Evolutionary conservation across 2,113 vertebrate species (phyloP).

Genomic region (Hirundichthys speculiger): DNA sequence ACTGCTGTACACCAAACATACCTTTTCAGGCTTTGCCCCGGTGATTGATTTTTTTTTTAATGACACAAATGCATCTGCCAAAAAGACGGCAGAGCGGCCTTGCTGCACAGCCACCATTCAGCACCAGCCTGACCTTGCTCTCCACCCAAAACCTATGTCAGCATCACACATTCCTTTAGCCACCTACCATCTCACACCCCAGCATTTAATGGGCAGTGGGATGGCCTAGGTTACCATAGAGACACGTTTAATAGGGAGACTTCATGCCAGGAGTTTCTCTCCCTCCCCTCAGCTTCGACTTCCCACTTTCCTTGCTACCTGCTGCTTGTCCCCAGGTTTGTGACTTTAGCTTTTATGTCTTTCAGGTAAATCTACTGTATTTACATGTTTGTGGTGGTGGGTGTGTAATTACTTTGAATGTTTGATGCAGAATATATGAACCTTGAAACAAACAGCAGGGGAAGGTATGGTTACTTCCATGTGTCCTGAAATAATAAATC

Average conservation of each 20-base stretch:
- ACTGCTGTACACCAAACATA: constrained; percentile 16
- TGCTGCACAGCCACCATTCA: constrained; percentile 26
- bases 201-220: constrained; percentile 57
- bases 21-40: constrained; percentile 14
- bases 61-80: constrained; percentile 46
- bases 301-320: constrained; percentile 4
- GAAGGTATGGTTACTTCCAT: background rate
- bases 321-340: constrained; percentile 5
- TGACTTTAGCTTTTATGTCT: constrained; percentile 16
- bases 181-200: constrained; percentile 37
- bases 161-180: constrained; percentile 45
- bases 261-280: constrained; percentile 42
- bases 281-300: background rate
- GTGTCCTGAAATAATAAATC: constrained; percentile 17
- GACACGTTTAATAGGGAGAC: constrained; percentile 63
- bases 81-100: constrained; percentile 43
- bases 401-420: constrained; percentile 22
- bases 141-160: constrained; percentile 33
- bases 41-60: constrained; percentile 45
- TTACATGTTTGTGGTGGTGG: constrained; percentile 28
- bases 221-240: constrained; percentile 66
- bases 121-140: constrained; percentile 46
- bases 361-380: constrained; percentile 15
- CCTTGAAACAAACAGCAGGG: constrained; percentile 6
- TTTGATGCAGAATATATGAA: constrained; percentile 15